Percentiles rank a stretch among this genome's conserved stretches.
These are phyloP conservation scores for Hylaeus volcanicus DNA, from an alignment of 1,140 invertebrate species.

Conservation along the genomic window DNA sequence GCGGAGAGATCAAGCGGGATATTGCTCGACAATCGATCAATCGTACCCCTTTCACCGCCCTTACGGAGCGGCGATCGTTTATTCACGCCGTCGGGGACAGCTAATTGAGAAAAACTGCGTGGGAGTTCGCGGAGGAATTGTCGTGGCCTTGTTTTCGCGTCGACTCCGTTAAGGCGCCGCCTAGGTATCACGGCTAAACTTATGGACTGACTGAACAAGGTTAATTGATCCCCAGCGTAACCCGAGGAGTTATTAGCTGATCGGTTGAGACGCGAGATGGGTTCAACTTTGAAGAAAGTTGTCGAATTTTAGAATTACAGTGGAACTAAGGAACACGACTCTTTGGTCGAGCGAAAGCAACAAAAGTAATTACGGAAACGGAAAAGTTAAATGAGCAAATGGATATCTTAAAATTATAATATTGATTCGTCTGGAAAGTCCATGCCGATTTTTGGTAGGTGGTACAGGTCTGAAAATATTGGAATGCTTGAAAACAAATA, in stretches of 20 bases:
- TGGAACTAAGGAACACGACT: too few species aligned
- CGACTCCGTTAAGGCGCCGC: conserved; percentile 1
- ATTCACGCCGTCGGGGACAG: background rate
- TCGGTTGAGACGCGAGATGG: background rate
- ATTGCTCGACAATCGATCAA: background rate
- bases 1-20: background rate
- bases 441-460: too few species aligned
- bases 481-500: too few species aligned
- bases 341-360: too few species aligned
- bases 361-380: too few species aligned
- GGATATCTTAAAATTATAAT: too few species aligned
- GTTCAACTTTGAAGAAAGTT: background rate
- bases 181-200: background rate
- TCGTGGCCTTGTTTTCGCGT: conserved; percentile 6
- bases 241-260: background rate
- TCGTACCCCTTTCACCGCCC: background rate
- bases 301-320: background rate
- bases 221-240: background rate
- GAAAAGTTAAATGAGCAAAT: too few species aligned
- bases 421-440: too few species aligned
- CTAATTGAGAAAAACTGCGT: conserved; percentile 14
- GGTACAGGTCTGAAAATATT: too few species aligned
- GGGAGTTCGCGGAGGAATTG: background rate
- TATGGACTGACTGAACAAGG: background rate
- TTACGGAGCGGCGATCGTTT: conserved; percentile 1